Evolutionary conservation across 2,113 vertebrate species (phyloP), one percentile per base, ranked within the genome.

Genomic region (Butorides virescens): DNA sequence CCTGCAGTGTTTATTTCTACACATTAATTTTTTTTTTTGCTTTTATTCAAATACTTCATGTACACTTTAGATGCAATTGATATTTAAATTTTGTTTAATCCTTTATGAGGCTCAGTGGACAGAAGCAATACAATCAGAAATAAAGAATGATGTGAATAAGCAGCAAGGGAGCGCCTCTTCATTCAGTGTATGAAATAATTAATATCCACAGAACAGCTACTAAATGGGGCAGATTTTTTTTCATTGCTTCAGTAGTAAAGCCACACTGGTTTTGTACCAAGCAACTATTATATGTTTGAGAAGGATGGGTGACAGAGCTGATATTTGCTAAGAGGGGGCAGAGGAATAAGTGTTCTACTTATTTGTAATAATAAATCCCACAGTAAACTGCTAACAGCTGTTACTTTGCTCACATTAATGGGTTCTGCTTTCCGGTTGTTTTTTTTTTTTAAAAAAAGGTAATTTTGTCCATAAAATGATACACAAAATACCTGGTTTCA

Each of bases 51-150:
- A 62, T 59, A 84, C 12, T 82, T 92, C 39, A 70, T 25, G 37
- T 62, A 59, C 9, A 42, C 15, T 75, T 79, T 61, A 86, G 59
- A 78, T 70, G 29, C 29, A 86, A 89, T 20, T 86, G 49, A 67
- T 91, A 96, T 75, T 96, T 88, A 90, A 88, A 44, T 75, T 86
- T 80, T 76, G 27, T 88, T 86, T 52, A 81, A 6, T 86, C 29
- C 42, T 90, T 78, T 88, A 46, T 78, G 52, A 91, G 72, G 67
- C 47, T 95, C 83, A 52, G 44, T 46, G 56, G 68, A 84, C 37
- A 92, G 68, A 59, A 89, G 65, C 27, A 85, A 95, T 88, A 93
- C 76, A 88, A 71, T 92, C 61, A 90, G 84, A 95, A 93, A 88
- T 66, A 87, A 65, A 79, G 55, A 95, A 88, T 62, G 4, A 81